Conservation (phyloP, 1,140 invertebrate genomes). For the Monomorium pharaonis region DNA sequence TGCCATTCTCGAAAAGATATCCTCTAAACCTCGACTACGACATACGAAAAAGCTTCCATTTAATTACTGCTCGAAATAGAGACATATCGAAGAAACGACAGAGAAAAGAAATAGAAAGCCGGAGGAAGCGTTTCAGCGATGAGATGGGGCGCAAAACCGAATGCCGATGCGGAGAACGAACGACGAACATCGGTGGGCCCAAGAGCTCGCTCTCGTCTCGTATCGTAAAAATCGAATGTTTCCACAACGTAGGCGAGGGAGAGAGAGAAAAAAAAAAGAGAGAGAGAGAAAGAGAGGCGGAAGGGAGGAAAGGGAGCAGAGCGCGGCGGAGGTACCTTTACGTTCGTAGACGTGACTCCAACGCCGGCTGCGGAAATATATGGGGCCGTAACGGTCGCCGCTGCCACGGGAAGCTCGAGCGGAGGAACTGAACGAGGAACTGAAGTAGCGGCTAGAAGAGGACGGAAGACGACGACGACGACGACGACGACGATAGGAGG, state of each 20-base stretch:
- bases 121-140: neutral
- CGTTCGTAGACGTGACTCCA: slow-evolving; percentile 79
- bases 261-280: neutral
- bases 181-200: neutral
- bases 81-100: neutral
- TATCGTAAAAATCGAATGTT: slow-evolving; percentile 84
- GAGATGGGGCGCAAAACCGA: slow-evolving; percentile 44
- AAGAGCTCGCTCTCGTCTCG: slow-evolving; percentile 70
- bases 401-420: slow-evolving; percentile 70
- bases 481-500: slow-evolving; percentile 30
- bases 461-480: slow-evolving; percentile 39
- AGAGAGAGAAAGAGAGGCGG: neutral
- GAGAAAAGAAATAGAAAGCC: neutral
- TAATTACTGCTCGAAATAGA: slow-evolving; percentile 10
- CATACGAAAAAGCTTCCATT: neutral
- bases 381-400: slow-evolving; percentile 79
- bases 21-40: neutral
- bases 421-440: slow-evolving; percentile 62
- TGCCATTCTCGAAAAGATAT: neutral
- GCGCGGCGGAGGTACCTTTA: slow-evolving; percentile 76
- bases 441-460: slow-evolving; percentile 39
- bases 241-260: slow-evolving; percentile 76
- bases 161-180: slow-evolving; percentile 53
- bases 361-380: slow-evolving; percentile 79
- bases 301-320: slow-evolving; percentile 1